Percentiles rank a stretch among this genome's conserved stretches.
Conservation (phyloP, 1,140 invertebrate genomes). For the Hypsibius dujardini region DNA sequence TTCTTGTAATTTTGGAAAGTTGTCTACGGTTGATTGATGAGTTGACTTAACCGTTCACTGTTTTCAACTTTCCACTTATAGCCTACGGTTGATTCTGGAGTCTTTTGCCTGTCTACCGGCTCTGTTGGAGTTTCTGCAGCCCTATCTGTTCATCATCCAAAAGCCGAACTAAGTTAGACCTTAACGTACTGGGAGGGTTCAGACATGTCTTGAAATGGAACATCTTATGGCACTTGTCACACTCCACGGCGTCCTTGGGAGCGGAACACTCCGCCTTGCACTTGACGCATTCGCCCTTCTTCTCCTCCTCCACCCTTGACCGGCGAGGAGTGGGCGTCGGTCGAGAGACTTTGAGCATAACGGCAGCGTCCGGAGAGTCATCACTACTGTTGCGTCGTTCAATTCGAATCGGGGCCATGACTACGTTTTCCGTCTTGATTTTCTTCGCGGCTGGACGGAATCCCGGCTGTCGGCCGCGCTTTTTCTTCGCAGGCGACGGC, state of each 20-base stretch:
- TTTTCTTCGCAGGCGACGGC: neutral
- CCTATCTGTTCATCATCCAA: too few relatives aligned
- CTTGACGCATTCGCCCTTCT: neutral
- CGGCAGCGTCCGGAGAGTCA: neutral
- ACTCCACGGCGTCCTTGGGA: constrained; percentile 3
- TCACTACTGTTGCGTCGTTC: neutral
- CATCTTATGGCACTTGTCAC: neutral
- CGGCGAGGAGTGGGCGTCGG: neutral
- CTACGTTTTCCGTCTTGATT: neutral
- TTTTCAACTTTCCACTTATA: too few relatives aligned
- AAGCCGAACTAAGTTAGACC: too few relatives aligned
- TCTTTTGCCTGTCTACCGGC: too few relatives aligned
- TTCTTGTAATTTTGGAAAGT: too few relatives aligned
- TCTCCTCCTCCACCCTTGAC: neutral
- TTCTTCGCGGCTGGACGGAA: neutral
- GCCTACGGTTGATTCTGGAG: too few relatives aligned
- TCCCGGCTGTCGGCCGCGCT: neutral
- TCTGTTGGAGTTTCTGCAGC: too few relatives aligned
- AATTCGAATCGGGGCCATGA: too few relatives aligned
- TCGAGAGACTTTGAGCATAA: neutral
- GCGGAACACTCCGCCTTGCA: neutral
- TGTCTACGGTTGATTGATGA: too few relatives aligned
- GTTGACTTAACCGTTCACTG: too few relatives aligned
- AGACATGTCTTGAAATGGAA: constrained; percentile 2
- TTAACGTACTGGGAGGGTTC: neutral